Evolutionary conservation across 2,113 vertebrate species (phyloP), one percentile per base, ranked within the genome.

Genomic region (Xenus cinereus): DNA sequence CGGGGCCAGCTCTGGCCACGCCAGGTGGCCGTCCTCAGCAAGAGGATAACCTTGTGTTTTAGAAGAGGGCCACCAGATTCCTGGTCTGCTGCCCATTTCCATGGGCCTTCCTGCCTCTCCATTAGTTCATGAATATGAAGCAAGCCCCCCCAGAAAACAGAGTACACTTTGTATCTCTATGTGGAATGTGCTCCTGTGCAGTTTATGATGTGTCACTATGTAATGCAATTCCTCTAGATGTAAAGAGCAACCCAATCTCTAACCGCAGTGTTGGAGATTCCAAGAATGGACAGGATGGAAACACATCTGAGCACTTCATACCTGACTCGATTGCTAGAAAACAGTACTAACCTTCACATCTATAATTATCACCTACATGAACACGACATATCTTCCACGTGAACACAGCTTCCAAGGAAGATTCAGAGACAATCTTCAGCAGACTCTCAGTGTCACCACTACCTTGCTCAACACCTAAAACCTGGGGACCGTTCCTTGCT

Each of bases 201-300:
- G n/a, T 0, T 0, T 3, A 0, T 19, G 68, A 22, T 32, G 45
- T 69, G 77, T 35, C 15, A 12, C 27, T 0, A 0, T 6, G 26
- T 15, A 21, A 37, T 0, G 2, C 12, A 21, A 2, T 57, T 45
- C 26, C 48, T 68, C 43, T 2, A 50, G 39, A 18, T 2, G 0
- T 0, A 4, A 13, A 26, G 53, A 56, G 2, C 37, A 63, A 2
- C 68, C 43, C 54, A 35, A 15, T 0, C 12, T 22, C 75, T 66
- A 59, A 4, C 22, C 33, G 30, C 28, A 53, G 63, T 3, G 0
- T 32, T 0, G 9, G 13, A 33, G 19, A 6, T 48, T 28, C 10
- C 54, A 37, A 32, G 46, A 5, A 13, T 1, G 19, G 45, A 16
- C 32, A 67, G 33, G 27, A 5, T 0, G 6, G 81, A 26, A 64